Evolutionary conservation across 2,113 vertebrate genomes (phyloP), one percentile per base, ranked within the genome.

Genomic region (Tyrannus savana): DNA sequence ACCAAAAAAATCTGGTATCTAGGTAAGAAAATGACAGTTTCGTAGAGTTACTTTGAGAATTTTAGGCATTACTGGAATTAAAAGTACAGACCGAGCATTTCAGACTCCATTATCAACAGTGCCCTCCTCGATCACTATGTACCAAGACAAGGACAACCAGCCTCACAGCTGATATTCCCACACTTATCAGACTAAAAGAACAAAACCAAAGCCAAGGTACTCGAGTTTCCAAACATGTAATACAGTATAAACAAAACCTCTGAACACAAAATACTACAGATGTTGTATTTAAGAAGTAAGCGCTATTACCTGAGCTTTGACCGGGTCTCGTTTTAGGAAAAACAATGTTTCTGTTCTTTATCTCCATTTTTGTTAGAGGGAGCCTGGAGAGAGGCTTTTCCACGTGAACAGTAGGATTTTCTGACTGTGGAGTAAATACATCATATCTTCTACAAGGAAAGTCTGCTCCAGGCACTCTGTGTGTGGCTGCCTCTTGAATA

Each of bases 321-420:
- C 98, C 99, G 59, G 98, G 96, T 56, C 74, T 84, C 33, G 99
- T 99, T 91, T 94, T n/a, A 52, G 98, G 98, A 93, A 99, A 99
- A 78, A 97, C 74, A 37, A 99, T 41, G 12, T 93, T 98, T 93
- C 97, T 98, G 90, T 97, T 99, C 96, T 96, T 98, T 93, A 99
- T 98, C 96, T 98, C 98, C 87, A 99, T 82, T 87, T 97, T 96
- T 41, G 97, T 95, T 39, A 88, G 96, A 84, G 94, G 84, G 14
- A 94, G 62, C 21, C 88, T 97, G 44, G 83, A 37, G 46, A 95
- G 18, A 50, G 96, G 96, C 86, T 98, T 98, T 75, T 93, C 76
- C 63, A 98, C 75, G 7, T 97, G 94, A 92, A 95, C 59, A 53
- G 97, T 4, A 41, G 98, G 97, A 67, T 97, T 98, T 82, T 98